phyloP scores from a whole-genome alignment of 2,797 vertebrate genomes.

The Percopsis omiscomaycus region DNA sequence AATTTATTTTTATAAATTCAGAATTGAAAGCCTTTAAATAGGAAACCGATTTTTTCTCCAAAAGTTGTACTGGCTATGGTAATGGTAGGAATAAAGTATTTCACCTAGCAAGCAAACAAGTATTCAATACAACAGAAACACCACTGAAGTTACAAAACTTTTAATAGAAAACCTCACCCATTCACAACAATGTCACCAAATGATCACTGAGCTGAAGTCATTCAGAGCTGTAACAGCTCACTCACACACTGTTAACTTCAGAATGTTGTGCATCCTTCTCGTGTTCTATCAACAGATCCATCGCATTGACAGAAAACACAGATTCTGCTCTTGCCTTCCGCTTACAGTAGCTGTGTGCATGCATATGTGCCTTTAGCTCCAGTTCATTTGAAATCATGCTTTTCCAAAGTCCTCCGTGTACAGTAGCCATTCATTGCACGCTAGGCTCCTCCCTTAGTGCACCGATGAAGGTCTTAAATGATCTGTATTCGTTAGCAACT shows the following conservation, averaged over 20 bases:
- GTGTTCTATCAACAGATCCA: constrained; percentile 31
- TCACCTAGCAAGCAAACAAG: constrained; percentile 37
- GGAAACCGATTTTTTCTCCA: no score
- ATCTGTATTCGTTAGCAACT: constrained; percentile 62
- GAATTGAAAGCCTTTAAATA: background rate
- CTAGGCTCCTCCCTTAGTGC: constrained; percentile 13
- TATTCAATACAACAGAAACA: constrained; percentile 3
- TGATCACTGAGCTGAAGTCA: constrained; percentile 53
- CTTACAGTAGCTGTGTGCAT: background rate
- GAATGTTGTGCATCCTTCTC: constrained; percentile 7
- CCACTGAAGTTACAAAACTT: constrained; percentile 37
- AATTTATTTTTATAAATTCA: background rate
- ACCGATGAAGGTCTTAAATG: constrained; percentile 37
- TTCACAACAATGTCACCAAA: constrained; percentile 43
- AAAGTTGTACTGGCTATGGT: constrained; percentile 1
- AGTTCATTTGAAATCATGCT: background rate
- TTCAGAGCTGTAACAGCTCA: constrained; percentile 46
- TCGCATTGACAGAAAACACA: constrained; percentile 23
- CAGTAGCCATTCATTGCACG: constrained; percentile 45
- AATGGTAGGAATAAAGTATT: constrained; percentile 27
- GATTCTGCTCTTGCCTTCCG: constrained; percentile 14
- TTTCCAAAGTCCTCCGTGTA: constrained; percentile 26
- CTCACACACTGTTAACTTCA: constrained; percentile 37
- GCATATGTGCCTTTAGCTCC: constrained; percentile 15
- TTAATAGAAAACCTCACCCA: constrained; percentile 29